Evolutionary conservation across 2,888 invertebrate genomes (phyloP), one percentile per base, ranked within the genome.

Genomic region (Epinotia demarniana): DNA sequence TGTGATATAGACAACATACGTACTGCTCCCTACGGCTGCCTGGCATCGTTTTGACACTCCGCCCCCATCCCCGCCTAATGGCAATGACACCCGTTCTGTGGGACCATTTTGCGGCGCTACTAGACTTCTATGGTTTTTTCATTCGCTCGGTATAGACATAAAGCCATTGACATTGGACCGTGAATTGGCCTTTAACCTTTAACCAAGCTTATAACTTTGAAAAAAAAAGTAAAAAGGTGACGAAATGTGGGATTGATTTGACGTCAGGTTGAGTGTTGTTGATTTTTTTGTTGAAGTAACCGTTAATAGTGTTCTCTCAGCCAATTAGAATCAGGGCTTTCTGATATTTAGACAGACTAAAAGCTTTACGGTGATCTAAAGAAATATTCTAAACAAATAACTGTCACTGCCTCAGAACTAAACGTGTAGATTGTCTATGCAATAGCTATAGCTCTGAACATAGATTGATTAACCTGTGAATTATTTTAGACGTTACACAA

Each of bases 351-450:
- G 33, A 66, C 27, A 66, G n/a, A 23, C 9, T 66, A 33, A 66
- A 27, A 27, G n/a, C 64, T 64, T 64, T 33, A 61, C 61, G 18
- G 66, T 66, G 53, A 53, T 66, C 27, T 53, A 53, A 27, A 66
- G 8, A 33, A 2, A 53, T n/a, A 66, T 53, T 33, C 66, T 66
- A 66, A 66, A n/a, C n/a, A 49, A 66, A 66, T 66, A 33, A 66
- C 33, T 39, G n/a, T 27, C 53, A 66, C 53, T 66, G 66, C 66
- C 66, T 33, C 18, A n/a, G 16, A 66, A 49, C 23, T 64, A 49
- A 46, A 63, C 8, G 43, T 46, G 49, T 64, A 64, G 46, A 49
- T 64, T 46, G n/a, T 53, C 8, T 23, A 60, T 27, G 27, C 23
- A 58, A 13, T 33, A 61, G n/a, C 18, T 18, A 43, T 62, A 39